Percentiles rank a stretch among this genome's conserved stretches.
phyloP scores from a whole-genome alignment of 1,140 invertebrate genomes.

The Philotrypesis tridentata region DNA sequence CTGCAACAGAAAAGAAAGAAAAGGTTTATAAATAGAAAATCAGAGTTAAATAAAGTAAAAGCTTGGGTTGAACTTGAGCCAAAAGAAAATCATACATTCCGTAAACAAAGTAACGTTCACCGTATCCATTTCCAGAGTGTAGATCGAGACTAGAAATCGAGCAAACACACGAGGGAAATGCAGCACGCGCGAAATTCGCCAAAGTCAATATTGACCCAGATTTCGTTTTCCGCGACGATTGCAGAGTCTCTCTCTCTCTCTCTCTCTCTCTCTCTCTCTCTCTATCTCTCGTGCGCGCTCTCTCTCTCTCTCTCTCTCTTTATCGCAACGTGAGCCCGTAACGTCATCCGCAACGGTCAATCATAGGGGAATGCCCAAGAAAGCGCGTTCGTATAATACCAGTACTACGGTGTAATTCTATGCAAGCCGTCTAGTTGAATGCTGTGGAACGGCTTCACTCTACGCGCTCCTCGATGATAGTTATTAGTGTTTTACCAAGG shows the following conservation, averaged over 20 bases:
- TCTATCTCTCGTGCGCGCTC: too few species aligned
- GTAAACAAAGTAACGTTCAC: not conserved
- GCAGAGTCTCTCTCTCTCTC: not conserved
- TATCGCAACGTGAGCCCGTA: not conserved
- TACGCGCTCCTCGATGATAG: not conserved
- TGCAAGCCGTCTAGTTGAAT: not conserved
- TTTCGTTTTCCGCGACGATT: slow-evolving; percentile 30
- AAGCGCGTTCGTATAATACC: not conserved
- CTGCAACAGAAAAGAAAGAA: not conserved
- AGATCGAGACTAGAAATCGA: not conserved
- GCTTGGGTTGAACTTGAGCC: not conserved
- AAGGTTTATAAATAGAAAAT: not conserved
- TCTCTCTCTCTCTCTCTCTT: not conserved
- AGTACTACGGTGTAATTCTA: not conserved
- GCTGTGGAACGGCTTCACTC: not conserved
- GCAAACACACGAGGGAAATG: not conserved
- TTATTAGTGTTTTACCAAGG: slow-evolving; percentile 36
- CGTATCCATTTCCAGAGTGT: not conserved
- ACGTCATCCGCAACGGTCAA: slow-evolving; percentile 1
- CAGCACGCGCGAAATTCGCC: slow-evolving; percentile 31
- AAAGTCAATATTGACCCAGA: slow-evolving; percentile 45
- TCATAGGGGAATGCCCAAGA: slow-evolving; percentile 31
- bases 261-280: too few species aligned
- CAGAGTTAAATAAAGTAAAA: not conserved
- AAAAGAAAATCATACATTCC: not conserved